Conservation (phyloP, 2,113 vertebrate species). For the Calypte anna region DNA sequence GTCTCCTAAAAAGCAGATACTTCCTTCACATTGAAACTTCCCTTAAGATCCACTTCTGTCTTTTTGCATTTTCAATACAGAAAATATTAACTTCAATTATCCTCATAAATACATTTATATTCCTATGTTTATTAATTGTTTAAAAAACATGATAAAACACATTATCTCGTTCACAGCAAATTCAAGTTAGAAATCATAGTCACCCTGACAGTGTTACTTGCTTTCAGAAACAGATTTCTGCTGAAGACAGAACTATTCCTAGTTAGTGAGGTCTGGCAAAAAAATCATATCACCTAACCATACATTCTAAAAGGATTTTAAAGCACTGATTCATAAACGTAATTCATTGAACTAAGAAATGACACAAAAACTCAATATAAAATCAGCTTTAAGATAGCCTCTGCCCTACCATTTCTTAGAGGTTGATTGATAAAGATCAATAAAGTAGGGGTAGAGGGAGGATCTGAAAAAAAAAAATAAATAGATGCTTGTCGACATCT, state of each 20-base stretch:
- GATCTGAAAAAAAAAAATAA: not conserved
- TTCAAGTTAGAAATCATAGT: not conserved
- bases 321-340: not conserved
- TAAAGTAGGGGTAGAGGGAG: rapidly evolving
- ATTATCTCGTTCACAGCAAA: not conserved
- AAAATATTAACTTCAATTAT: not conserved
- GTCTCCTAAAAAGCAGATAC: not conserved
- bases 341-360: not conserved
- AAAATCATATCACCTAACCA: not conserved
- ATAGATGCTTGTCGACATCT: not conserved
- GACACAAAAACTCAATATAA: not conserved
- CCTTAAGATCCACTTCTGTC: not conserved
- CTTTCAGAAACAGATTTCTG: not conserved
- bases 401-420: not conserved
- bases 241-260: not conserved
- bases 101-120: not conserved
- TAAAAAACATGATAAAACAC: not conserved
- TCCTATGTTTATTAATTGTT: not conserved
- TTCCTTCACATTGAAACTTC: not conserved
- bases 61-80: not conserved
- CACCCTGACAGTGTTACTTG: not conserved
- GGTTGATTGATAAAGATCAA: not conserved
- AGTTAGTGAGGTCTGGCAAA: not conserved
- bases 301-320: not conserved
- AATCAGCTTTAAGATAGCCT: not conserved